These are phyloP conservation scores for Pedionomus torquatus DNA, from an alignment of 2,113 vertebrate genomes.

Conservation along the genomic window DNA sequence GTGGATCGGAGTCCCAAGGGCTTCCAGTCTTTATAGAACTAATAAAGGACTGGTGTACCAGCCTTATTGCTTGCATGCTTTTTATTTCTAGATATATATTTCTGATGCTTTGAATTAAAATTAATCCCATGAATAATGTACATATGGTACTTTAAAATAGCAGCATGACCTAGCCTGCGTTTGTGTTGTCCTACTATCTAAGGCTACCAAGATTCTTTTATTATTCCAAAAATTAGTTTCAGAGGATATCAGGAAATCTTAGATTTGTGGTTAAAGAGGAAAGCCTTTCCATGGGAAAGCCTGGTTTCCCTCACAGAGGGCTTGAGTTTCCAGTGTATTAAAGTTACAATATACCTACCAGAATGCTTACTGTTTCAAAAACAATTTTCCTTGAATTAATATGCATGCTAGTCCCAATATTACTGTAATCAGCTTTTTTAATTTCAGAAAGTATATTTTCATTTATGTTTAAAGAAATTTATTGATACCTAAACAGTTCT, in stretches of 20 bases:
- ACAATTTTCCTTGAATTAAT: not conserved
- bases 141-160: not conserved
- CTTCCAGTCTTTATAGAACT: slow-evolving; percentile 13
- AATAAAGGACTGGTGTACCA: slow-evolving; percentile 5
- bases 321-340: not conserved
- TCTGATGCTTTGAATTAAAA: not conserved
- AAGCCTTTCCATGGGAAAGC: not conserved
- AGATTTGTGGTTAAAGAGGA: not conserved
- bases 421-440: not conserved
- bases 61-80: not conserved
- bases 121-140: not conserved
- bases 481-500: slow-evolving; percentile 31
- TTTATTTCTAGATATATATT: not conserved
- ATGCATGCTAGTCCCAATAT: not conserved
- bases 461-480: slow-evolving; percentile 12
- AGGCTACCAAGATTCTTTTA: not conserved
- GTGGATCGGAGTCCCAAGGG: not conserved
- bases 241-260: not conserved
- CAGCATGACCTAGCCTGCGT: not conserved
- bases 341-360: not conserved
- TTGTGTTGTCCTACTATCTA: not conserved
- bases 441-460: slow-evolving; percentile 15
- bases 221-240: not conserved
- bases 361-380: slow-evolving; percentile 3
- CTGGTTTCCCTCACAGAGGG: not conserved